Conservation (phyloP, 1,140 invertebrate genomes). For the Ylistrum balloti region DNA sequence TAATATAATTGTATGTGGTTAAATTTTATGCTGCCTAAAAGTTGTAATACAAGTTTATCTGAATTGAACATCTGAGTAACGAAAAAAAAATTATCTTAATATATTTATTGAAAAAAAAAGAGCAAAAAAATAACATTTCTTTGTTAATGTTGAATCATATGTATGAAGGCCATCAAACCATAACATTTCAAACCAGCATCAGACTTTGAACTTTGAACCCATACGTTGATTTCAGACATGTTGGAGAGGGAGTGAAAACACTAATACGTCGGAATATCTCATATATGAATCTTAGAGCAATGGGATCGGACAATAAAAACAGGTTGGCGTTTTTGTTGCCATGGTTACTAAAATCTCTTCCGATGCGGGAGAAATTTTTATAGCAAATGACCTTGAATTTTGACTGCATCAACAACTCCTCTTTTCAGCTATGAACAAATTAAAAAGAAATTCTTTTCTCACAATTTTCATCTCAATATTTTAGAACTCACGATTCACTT, state of each 20-base stretch:
- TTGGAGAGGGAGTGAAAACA: slow-evolving; percentile 65
- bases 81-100: too few relatives aligned
- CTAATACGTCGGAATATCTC: slow-evolving; percentile 74
- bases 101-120: too few relatives aligned
- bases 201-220: slow-evolving; percentile 12
- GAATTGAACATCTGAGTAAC: too few relatives aligned
- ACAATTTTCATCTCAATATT: background rate
- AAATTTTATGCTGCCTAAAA: too few relatives aligned
- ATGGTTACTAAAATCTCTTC: slow-evolving; percentile 55
- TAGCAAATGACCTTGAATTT: slow-evolving; percentile 30
- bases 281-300: slow-evolving; percentile 74
- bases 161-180: too few relatives aligned
- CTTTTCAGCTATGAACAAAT: background rate
- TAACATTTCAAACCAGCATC: too few relatives aligned
- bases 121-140: too few relatives aligned
- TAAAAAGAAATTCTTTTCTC: background rate
- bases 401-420: too few relatives aligned
- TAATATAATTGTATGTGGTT: too few relatives aligned
- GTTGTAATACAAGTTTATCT: too few relatives aligned
- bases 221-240: slow-evolving; percentile 74
- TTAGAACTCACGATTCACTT: background rate
- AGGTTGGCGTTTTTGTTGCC: slow-evolving; percentile 65
- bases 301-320: slow-evolving; percentile 65
- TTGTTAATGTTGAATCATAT: too few relatives aligned
- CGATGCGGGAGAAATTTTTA: background rate